Base-by-base conservation (phyloP, 1,140 invertebrate species). In the Lordiphosa mommai region DNA sequence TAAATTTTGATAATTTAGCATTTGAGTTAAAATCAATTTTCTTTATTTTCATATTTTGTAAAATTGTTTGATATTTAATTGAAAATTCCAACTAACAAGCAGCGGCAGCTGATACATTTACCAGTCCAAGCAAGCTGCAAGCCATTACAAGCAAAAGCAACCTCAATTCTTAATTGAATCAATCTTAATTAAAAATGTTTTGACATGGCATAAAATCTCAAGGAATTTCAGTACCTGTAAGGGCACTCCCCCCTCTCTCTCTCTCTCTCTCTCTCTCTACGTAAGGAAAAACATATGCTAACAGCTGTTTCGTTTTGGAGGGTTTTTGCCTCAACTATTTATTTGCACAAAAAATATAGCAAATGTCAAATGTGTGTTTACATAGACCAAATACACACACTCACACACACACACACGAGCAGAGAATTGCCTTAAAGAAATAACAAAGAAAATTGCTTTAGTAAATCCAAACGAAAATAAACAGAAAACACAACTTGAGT, bases 381-480 rank as follows among this genome's bases (percentile, higher is more conserved):
- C 76, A 82, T 52, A 65, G 59, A 55, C 36, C 65, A 52, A 60
- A 57, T 34, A 58, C 53, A 67, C 41, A 53, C 51, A 43, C 23
- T 30, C 20, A 47, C 29, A 48, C 37, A 27, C 9, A 43, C 4
- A 17, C 6, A 13, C 3, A 41, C 32, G 10, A 20, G 20, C 1
- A 10, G 47, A 29, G 49, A 27, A 43, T 8, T 70, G 57, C 61
- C 72, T 76, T 72, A 48, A 61, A 72, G 73, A 49, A 71, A 76
- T 51, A 82, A 82, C 66, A 82, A 82, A 82, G 76, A 82, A 82
- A 82, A 82, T 82, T 82, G 76, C 77, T 84, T 84, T 72, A 82
- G 76, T 84, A 82, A 82, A 82, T 82, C 76, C 76, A 51, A 82
- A 84, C 61, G 71, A 82, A 82, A 82, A 82, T 82, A 82, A 82